Conservation (phyloP, 2,797 vertebrate genomes). For the Sebastes reedi region DNA sequence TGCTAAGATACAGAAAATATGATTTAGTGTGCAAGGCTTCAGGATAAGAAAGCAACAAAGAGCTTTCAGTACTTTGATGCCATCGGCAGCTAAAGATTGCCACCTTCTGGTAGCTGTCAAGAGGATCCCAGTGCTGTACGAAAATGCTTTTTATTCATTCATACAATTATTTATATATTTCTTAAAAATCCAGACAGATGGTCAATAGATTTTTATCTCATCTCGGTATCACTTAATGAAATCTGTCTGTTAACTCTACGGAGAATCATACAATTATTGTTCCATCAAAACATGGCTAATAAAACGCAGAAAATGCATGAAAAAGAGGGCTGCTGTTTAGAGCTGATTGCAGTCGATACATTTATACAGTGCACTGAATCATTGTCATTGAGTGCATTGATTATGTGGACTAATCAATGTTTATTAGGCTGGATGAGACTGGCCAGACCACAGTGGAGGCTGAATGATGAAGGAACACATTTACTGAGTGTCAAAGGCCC, state of each 20-base stretch:
- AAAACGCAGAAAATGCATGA: slow-evolving; percentile 65
- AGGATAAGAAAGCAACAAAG: background rate
- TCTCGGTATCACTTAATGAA: slow-evolving; percentile 59
- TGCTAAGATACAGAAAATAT: background rate
- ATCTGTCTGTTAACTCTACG: slow-evolving; percentile 52
- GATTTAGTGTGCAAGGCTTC: background rate
- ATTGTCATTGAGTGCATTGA: slow-evolving; percentile 83
- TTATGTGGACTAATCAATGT: slow-evolving; percentile 79
- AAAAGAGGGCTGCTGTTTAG: slow-evolving; percentile 54
- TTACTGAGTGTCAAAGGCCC: slow-evolving; percentile 59
- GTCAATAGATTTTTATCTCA: slow-evolving; percentile 58
- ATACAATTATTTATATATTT: slow-evolving; percentile 31
- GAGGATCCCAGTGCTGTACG: background rate
- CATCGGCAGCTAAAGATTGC: slow-evolving; percentile 64
- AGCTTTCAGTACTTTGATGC: background rate
- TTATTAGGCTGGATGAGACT: slow-evolving; percentile 63
- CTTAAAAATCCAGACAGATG: slow-evolving; percentile 43
- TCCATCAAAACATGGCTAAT: slow-evolving; percentile 54
- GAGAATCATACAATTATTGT: slow-evolving; percentile 57
- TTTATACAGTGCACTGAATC: slow-evolving; percentile 79
- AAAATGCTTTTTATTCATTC: background rate
- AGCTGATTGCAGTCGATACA: slow-evolving; percentile 74
- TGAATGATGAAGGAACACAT: slow-evolving; percentile 74
- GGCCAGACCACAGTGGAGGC: slow-evolving; percentile 62
- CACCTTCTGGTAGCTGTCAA: slow-evolving; percentile 58